Percentiles rank a stretch among this genome's conserved stretches.
Conservation (phyloP, 2,888 invertebrate species). For the Lysandra bellargus region DNA sequence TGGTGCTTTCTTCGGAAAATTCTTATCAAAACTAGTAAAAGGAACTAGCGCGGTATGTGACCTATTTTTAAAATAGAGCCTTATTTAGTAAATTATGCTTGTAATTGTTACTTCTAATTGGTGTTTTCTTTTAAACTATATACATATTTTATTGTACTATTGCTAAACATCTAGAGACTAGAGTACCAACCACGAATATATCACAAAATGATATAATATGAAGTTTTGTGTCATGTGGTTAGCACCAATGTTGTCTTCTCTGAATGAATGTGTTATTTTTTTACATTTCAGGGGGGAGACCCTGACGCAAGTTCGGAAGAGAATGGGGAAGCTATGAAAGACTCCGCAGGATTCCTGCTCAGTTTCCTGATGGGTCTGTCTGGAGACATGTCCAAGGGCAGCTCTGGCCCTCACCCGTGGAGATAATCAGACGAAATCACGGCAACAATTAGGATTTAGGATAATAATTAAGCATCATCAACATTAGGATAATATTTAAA, state of each 20-base stretch:
- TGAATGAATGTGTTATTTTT: background rate
- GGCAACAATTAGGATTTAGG: too few relatives aligned
- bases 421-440: conserved; percentile 27
- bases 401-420: conserved; percentile 55
- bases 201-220: background rate
- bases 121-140: too few relatives aligned
- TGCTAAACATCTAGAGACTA: too few relatives aligned
- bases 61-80: background rate
- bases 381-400: conserved; percentile 71
- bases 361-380: conserved; percentile 63
- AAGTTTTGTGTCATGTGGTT: background rate
- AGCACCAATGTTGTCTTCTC: background rate
- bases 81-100: background rate
- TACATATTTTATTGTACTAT: too few relatives aligned
- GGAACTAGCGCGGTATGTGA: conserved; percentile 70
- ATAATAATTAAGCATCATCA: too few relatives aligned
- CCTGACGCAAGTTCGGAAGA: conserved; percentile 56
- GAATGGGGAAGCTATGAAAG: conserved; percentile 55
- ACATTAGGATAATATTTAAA: too few relatives aligned
- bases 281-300: conserved; percentile 55
- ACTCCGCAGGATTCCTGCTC: conserved; percentile 63
- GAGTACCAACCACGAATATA: too few relatives aligned
- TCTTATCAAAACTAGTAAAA: conserved; percentile 65
- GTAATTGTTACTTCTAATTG: background rate
- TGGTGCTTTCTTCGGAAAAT: conserved; percentile 71